Conservation (phyloP, 2,888 invertebrate genomes). For the Xestia rhomboidea region DNA sequence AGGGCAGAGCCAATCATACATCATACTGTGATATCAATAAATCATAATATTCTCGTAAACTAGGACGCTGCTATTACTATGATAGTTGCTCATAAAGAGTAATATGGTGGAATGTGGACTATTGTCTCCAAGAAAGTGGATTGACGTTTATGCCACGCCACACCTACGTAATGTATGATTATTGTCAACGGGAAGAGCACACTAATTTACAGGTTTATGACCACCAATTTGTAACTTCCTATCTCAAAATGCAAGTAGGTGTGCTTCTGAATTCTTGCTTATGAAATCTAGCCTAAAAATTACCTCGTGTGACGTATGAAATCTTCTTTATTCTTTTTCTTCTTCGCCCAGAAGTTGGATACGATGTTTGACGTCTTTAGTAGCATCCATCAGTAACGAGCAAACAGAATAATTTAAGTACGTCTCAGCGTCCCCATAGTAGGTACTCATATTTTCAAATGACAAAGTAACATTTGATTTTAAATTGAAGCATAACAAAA, state of each 20-base stretch:
- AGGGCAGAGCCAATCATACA: slow-evolving; percentile 38
- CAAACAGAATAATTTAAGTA: neutral
- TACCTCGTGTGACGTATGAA: neutral
- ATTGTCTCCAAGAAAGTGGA: slow-evolving; percentile 64
- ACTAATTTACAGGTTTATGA: slow-evolving; percentile 66
- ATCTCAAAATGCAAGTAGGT: slow-evolving; percentile 65
- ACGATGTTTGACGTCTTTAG: neutral
- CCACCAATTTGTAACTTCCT: slow-evolving; percentile 70
- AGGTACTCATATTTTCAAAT: neutral
- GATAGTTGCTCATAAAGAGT: slow-evolving; percentile 52
- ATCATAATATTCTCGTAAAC: slow-evolving; percentile 48
- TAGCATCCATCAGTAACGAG: neutral
- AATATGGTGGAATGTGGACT: slow-evolving; percentile 58
- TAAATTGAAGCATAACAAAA: slow-evolving; percentile 14
- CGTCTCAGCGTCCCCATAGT: neutral
- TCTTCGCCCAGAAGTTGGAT: neutral
- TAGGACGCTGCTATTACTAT: slow-evolving; percentile 57
- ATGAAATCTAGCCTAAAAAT: slow-evolving; percentile 17
- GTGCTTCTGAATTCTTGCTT: slow-evolving; percentile 31
- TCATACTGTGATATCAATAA: slow-evolving; percentile 41
- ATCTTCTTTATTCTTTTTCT: neutral
- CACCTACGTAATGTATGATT: slow-evolving; percentile 66
- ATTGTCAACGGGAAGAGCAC: slow-evolving; percentile 60
- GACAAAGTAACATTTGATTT: neutral
- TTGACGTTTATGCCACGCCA: slow-evolving; percentile 57